Evolutionary conservation across 2,797 vertebrate species (phyloP).

Genomic region (Poliocrania exsul): DNA sequence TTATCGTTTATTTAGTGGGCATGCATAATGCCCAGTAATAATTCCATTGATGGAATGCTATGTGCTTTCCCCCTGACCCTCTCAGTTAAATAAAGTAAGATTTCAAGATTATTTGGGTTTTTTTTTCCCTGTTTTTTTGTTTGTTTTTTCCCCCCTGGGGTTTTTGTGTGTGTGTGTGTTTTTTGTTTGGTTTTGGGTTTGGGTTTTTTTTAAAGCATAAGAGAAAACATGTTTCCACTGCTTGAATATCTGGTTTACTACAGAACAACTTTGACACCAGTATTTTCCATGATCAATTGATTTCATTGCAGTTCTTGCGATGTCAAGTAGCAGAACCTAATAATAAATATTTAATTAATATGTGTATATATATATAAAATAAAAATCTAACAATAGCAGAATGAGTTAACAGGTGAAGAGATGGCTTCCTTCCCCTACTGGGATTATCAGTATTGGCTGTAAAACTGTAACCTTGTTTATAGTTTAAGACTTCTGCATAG

Average conservation of each 20-base stretch:
- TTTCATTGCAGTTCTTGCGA: neutral
- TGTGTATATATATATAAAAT: neutral
- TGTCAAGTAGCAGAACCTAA: neutral
- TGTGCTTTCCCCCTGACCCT: rapidly evolving
- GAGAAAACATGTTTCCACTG: neutral
- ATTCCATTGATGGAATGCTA: neutral
- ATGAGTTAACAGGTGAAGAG: neutral
- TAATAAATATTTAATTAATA: neutral
- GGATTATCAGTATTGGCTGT: neutral
- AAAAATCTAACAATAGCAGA: neutral
- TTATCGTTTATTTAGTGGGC: neutral
- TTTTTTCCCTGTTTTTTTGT: too few relatives aligned
- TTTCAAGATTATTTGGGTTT: neutral
- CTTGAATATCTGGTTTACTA: neutral
- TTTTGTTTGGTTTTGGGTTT: neutral
- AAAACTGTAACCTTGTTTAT: neutral
- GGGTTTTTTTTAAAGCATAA: neutral
- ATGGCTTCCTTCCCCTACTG: neutral
- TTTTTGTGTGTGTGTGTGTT: too few relatives aligned
- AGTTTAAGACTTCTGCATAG: neutral
- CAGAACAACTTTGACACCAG: neutral
- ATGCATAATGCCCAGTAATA: neutral
- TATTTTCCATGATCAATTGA: neutral
- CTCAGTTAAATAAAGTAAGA: neutral
- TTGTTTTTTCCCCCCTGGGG: too few relatives aligned